Conservation (phyloP, 2,797 vertebrate species). For the Onychomys torridus region DNA sequence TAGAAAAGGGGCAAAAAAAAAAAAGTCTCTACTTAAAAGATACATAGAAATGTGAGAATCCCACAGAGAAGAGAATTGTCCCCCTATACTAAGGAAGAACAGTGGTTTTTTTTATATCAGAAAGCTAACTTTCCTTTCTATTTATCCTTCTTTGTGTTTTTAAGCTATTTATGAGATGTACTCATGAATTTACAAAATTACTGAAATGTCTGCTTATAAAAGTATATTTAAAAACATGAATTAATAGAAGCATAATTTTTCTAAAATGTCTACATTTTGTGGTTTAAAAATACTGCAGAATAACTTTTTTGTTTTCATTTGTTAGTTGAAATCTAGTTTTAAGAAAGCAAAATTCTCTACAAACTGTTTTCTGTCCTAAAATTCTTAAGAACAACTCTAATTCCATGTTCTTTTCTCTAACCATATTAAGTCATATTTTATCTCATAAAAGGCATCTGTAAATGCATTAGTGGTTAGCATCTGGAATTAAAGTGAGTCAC, state of each 20-base stretch:
- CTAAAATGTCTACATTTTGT: constrained; percentile 19
- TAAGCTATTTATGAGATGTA: neutral
- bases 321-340: neutral
- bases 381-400: constrained; percentile 44
- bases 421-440: constrained; percentile 22
- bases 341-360: constrained; percentile 30
- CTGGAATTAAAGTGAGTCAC: constrained; percentile 27
- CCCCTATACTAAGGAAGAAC: neutral
- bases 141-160: neutral
- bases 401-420: neutral
- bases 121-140: neutral
- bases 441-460: neutral
- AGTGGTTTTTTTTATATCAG: neutral
- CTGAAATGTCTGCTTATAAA: neutral
- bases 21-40: neutral
- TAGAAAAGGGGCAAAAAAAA: neutral
- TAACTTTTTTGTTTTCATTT: neutral
- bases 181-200: neutral
- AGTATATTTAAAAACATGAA: constrained; percentile 11
- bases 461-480: neutral
- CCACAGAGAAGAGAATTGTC: constrained; percentile 40
- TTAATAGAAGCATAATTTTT: constrained; percentile 11
- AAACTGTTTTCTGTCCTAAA: neutral
- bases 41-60: neutral
- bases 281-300: constrained; percentile 10